Base-by-base conservation (phyloP, 2,113 vertebrate species). In the Maccullochella peelii region DNA sequence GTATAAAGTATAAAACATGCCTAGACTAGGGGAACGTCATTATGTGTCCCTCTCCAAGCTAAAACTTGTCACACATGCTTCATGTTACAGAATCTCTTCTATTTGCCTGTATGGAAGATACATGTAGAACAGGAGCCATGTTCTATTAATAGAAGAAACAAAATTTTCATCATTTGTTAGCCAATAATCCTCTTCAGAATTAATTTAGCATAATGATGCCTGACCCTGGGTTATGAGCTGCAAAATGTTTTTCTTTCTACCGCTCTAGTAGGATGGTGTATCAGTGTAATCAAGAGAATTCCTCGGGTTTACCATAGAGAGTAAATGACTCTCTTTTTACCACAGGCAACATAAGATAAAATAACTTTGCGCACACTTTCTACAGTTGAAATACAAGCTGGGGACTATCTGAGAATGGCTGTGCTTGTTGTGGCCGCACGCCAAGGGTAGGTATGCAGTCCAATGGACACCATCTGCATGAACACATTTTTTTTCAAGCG, bases 391-490 rank as follows among this genome's bases (percentile, higher is more conserved):
- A 94, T 94, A 94, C 93, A 95, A 93, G 90, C 94, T 84, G 85
- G 86, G 77, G 92, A 93, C 92, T 94, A 95, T 96, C 93, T 93
- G 92, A 90, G 90, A 94, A 94, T 95, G 91, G 84, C 88, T 94
- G 80, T 94, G 93, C 94, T 94, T 95, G 92, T 94, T 93, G 93
- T 95, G 94, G 94, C 94, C 88, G 52, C 58, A 80, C 50, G 93
- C 94, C 95, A 95, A 92, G 91, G 79, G 92, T 92, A 95, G 94
- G 94, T 95, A 95, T 96, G 94, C 91, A 88, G 93, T 92, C 91
- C 90, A 94, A 95, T 95, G 94, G 95, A 95, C 94, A 95, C 94
- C 94, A 96, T 95, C 94, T 95, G 95, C 93, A 94, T 88, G 91
- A 91, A 92, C 91, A 92, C 86, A 77, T 88, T 92, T 92, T 90